A percentile compares a stretch with the other conserved stretches of the same genome.
Evolutionary conservation across 23 tunicate genomes (phyloP).

Genomic region (Styela plicata): DNA sequence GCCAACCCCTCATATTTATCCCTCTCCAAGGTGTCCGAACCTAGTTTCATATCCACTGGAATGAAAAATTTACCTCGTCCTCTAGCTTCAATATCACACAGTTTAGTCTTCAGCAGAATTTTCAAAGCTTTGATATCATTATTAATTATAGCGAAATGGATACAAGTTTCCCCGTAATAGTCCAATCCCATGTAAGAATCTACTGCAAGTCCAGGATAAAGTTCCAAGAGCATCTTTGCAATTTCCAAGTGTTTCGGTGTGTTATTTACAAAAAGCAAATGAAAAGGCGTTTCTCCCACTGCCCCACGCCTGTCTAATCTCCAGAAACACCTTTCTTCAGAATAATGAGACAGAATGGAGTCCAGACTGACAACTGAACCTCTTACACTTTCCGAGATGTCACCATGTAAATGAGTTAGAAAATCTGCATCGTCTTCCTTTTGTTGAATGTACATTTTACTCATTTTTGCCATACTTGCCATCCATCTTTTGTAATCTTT

Average conservation of each 20-base stretch:
- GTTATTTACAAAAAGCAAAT: slow-evolving; percentile 70
- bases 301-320: slow-evolving; percentile 78
- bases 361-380: slow-evolving; percentile 37
- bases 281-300: slow-evolving; percentile 90
- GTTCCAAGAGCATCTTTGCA: slow-evolving; percentile 52
- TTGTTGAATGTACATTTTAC: slow-evolving; percentile 24
- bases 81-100: slow-evolving; percentile 59
- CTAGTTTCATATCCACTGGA: slow-evolving; percentile 79
- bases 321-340: slow-evolving; percentile 49
- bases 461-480: slow-evolving; percentile 13
- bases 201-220: slow-evolving; percentile 62
- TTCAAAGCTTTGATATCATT: slow-evolving; percentile 60
- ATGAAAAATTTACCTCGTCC: slow-evolving; percentile 86
- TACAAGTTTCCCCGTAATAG: slow-evolving; percentile 82
- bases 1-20: slow-evolving; percentile 84
- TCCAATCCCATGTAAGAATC: slow-evolving; percentile 78
- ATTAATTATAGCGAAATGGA: slow-evolving; percentile 85
- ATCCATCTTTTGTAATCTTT: slow-evolving; percentile 54
- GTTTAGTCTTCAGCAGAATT: slow-evolving; percentile 44
- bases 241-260: slow-evolving; percentile 57
- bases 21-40: slow-evolving; percentile 58
- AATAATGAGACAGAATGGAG: slow-evolving; percentile 38
- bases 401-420: background rate
- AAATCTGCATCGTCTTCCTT: slow-evolving; percentile 25
- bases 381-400: slow-evolving; percentile 2